Conservation (phyloP, 1,140 invertebrate genomes). For the Marisa cornuarietis region DNA sequence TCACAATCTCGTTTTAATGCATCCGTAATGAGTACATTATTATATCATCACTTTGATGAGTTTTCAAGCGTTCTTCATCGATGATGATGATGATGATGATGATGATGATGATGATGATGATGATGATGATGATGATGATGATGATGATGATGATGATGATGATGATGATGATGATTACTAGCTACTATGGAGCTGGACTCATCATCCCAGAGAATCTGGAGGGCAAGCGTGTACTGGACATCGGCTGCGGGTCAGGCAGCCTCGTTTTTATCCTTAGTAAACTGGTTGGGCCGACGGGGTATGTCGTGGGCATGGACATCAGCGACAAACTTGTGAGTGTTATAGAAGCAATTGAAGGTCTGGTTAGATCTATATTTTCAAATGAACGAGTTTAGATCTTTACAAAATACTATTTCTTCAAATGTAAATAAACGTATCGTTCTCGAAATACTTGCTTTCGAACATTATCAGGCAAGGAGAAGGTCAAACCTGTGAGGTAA, state of each 20-base stretch:
- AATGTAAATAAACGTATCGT: too few species aligned
- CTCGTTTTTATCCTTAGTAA: conserved; percentile 46
- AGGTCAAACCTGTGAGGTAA: background rate
- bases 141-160: too few species aligned
- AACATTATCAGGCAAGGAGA: too few species aligned
- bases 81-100: too few species aligned
- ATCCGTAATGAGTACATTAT: background rate
- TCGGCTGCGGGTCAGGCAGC: conserved; percentile 46
- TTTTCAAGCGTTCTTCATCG: too few species aligned
- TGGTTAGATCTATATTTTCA: too few species aligned
- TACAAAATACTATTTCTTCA: too few species aligned
- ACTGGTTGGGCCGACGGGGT: conserved; percentile 46
- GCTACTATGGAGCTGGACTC: conserved; percentile 47
- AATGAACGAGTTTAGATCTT: too few species aligned
- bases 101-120: too few species aligned
- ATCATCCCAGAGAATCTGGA: conserved; percentile 42
- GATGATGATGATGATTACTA: conserved; percentile 17
- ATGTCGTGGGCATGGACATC: conserved; percentile 48
- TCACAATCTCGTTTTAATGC: background rate
- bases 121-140: too few species aligned
- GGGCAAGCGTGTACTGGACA: conserved; percentile 42
- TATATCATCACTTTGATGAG: background rate
- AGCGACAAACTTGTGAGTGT: conserved; percentile 36
- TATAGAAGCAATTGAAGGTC: background rate
- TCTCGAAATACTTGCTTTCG: too few species aligned